Percentiles rank a stretch among this genome's conserved stretches.
Evolutionary conservation across 2,797 vertebrate genomes (phyloP).

Genomic region (Simalia tracyae): DNA sequence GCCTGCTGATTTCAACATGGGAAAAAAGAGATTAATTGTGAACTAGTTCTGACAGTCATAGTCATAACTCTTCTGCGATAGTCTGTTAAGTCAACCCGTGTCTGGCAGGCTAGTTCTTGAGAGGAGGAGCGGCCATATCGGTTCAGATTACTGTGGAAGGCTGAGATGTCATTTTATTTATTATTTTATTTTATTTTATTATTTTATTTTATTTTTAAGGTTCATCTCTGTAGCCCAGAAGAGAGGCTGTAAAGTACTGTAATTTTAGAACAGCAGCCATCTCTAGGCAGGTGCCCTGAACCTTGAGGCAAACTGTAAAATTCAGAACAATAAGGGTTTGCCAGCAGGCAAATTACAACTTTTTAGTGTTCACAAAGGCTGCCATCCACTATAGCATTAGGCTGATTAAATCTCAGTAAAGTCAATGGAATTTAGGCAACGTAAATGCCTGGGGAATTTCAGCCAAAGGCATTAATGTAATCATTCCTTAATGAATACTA

Average conservation of each 20-base stretch:
- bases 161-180: conserved; percentile 32
- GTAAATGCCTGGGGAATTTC: background rate
- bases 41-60: conserved; percentile 12
- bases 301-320: background rate
- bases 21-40: background rate
- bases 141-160: background rate
- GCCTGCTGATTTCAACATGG: conserved; percentile 5
- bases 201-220: background rate
- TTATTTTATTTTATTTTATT: conserved; percentile 21
- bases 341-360: background rate
- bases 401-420: conserved; percentile 2
- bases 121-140: background rate
- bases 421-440: background rate
- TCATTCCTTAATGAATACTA: background rate
- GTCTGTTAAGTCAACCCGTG: conserved; percentile 30
- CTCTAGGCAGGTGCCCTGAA: rapidly evolving
- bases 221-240: conserved; percentile 26
- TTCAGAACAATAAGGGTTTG: background rate
- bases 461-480: background rate
- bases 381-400: background rate
- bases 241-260: background rate
- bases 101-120: conserved; percentile 13
- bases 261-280: background rate
- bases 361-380: background rate
- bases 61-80: conserved; percentile 13